phyloP scores from a whole-genome alignment of 2,113 vertebrate species.

The Tyrannus savana region DNA sequence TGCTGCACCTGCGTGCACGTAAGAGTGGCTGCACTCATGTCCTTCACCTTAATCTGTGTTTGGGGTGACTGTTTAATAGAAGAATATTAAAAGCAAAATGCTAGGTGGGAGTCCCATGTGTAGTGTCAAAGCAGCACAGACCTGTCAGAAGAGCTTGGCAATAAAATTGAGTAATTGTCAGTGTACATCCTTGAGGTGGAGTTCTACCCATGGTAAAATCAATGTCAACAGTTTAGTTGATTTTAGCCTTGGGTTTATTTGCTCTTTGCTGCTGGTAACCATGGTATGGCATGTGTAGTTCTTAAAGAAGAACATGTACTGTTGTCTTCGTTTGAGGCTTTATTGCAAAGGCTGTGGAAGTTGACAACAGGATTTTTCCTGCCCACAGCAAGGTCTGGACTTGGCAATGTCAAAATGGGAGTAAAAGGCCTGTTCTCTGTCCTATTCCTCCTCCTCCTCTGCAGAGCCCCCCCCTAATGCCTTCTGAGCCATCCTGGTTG shows the following conservation, averaged over 20 bases:
- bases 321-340: background rate
- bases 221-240: background rate
- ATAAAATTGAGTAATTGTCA: background rate
- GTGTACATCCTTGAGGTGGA: background rate
- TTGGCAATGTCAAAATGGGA: background rate
- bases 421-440: background rate
- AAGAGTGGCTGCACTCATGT: background rate
- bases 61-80: background rate
- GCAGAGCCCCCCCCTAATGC: background rate
- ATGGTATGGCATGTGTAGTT: background rate
- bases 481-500: background rate
- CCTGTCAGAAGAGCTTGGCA: background rate
- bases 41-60: background rate
- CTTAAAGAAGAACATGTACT: background rate
- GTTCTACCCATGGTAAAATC: background rate
- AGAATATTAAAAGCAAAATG: background rate
- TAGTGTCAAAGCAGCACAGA: background rate
- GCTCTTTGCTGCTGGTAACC: constrained; percentile 16
- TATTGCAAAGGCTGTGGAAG: background rate
- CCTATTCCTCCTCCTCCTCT: background rate
- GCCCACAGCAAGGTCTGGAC: background rate
- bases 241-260: constrained; percentile 27
- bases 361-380: background rate
- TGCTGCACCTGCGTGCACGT: accelerated
- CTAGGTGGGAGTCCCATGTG: background rate